Percentiles rank a stretch among this genome's conserved stretches.
phyloP scores from a whole-genome alignment of 1,140 invertebrate species.

The Orussus abietinus region DNA sequence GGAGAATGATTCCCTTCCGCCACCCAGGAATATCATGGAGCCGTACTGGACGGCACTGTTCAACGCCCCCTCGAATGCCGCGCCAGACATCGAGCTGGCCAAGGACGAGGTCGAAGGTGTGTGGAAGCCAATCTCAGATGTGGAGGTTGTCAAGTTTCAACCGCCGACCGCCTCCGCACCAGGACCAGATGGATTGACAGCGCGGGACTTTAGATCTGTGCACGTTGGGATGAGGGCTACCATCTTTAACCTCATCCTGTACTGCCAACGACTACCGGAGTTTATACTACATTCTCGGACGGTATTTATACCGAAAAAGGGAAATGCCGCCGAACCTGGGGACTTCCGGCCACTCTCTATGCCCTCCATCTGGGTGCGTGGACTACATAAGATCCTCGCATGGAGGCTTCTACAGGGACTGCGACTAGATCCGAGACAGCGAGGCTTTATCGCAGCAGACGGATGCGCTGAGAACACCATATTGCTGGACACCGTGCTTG shows the following conservation, averaged over 20 bases:
- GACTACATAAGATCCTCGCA: constrained; percentile 36
- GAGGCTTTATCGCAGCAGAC: too few relatives aligned
- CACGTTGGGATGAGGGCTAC: background rate
- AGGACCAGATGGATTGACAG: constrained; percentile 14
- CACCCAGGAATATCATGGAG: constrained; percentile 1
- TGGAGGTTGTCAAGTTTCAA: background rate
- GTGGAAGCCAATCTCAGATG: background rate
- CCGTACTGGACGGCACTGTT: constrained; percentile 5
- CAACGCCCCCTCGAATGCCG: background rate
- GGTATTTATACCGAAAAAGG: constrained; percentile 27
- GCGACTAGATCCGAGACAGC: constrained; percentile 13
- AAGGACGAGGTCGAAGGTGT: background rate
- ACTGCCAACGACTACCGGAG: constrained; percentile 4
- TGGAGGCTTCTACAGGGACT: constrained; percentile 15
- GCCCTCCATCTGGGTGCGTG: constrained; percentile 30
- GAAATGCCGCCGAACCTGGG: constrained; percentile 19
- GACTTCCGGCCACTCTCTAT: constrained; percentile 45
- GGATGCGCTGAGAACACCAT: too few relatives aligned
- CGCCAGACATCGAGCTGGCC: too few relatives aligned
- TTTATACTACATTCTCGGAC: constrained; percentile 15
- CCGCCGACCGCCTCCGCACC: constrained; percentile 5
- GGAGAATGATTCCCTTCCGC: background rate
- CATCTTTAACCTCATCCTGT: constrained; percentile 15
- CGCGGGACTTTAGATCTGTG: background rate
- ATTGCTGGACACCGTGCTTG: too few relatives aligned